Percentiles rank a stretch among this genome's conserved stretches.
phyloP scores from a whole-genome alignment of 2,888 invertebrate species.

The Pterostichus madidus region DNA sequence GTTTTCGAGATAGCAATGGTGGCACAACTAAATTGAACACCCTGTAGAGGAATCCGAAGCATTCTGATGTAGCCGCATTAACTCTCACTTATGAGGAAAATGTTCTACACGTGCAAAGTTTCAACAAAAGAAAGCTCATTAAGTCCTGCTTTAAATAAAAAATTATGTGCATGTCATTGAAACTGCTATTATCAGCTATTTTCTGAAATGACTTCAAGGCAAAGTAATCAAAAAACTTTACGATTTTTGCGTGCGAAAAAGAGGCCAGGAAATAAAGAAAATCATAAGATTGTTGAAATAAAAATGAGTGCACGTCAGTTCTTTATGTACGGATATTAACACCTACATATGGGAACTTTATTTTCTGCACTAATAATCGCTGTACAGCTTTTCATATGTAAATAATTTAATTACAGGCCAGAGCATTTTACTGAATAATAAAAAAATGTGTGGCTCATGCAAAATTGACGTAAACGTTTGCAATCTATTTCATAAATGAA shows the following conservation, averaged over 20 bases:
- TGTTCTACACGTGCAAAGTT: background rate
- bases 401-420: slow-evolving; percentile 49
- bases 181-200: slow-evolving; percentile 23
- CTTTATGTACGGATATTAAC: background rate
- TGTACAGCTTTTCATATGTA: slow-evolving; percentile 2
- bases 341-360: slow-evolving; percentile 11
- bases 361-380: background rate
- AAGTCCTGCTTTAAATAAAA: background rate
- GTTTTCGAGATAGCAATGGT: too few species aligned
- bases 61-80: too few species aligned
- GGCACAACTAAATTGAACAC: too few species aligned
- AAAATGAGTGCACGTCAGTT: slow-evolving; percentile 18
- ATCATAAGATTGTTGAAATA: slow-evolving; percentile 24
- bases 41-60: too few species aligned
- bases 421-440: slow-evolving; percentile 27
- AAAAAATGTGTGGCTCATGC: slow-evolving; percentile 15
- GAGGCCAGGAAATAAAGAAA: slow-evolving; percentile 33
- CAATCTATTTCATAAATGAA: slow-evolving; percentile 22
- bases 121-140: too few species aligned
- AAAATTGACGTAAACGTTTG: slow-evolving; percentile 20
- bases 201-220: slow-evolving; percentile 1
- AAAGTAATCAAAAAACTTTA: slow-evolving; percentile 43
- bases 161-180: background rate
- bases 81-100: too few species aligned
- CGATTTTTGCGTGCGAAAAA: slow-evolving; percentile 21